Base-by-base conservation (phyloP, 2,888 invertebrate genomes). In the Congeria kusceri region DNA sequence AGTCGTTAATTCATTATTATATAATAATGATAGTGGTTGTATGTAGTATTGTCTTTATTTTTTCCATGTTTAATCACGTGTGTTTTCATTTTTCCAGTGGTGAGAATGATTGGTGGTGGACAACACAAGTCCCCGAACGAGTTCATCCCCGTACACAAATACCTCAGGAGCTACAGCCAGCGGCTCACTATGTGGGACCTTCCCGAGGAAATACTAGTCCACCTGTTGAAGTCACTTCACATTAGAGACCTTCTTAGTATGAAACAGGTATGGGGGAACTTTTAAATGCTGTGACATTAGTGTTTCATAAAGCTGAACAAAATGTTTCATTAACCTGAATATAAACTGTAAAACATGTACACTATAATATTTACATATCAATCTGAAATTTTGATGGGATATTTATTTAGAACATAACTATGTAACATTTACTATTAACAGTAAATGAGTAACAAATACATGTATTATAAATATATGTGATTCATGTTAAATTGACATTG, bases 161-260 rank as follows among this genome's bases (percentile, higher is more conserved):
- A 86, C 63, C 64, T 83, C 18, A 70, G 85, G 18, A 87, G 88
- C 13, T 83, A 83, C 11, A 68, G 72, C 23, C 88, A 89, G 4
- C 80, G 87, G 28, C 87, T 89, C 27, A 88, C 90, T 61, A 87
- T 91, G 83, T 92, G 91, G 90, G 86, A 89, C 56, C 80, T 92
- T 7, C 92, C 92, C 49, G 90, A 91, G 59, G 92, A 92, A 80
- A 75, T 92, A 1, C 57, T 91, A 18, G 68, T 92, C 4, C 87
- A 86, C 73, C 82, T 92, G 18, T 80, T 92, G 47, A 86, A 87
- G 66, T 86, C 85, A 15, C 72, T 92, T n/a, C 92, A 92, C 71
- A 86, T 92, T 25, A 86, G 85, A 65, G 92, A 92, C 72, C 62
- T 92, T 7, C 89, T 92, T 67, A 90, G 86, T 59, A 86, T 91